Percentiles rank a stretch among this genome's conserved stretches.
Evolutionary conservation across 2,113 vertebrate species (phyloP).

Genomic region (Bubo blakistoni): DNA sequence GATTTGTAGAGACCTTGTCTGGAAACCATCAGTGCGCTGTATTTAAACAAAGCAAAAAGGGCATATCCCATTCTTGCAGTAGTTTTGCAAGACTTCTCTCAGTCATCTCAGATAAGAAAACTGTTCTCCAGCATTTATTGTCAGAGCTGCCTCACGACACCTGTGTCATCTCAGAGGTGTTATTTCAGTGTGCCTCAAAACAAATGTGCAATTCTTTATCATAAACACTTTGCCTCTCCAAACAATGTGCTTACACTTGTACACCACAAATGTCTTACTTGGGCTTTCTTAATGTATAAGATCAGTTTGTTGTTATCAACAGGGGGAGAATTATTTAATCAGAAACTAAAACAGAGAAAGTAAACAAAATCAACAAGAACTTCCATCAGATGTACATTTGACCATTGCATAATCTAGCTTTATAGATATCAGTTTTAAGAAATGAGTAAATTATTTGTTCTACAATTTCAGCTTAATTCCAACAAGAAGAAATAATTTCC

Average conservation of each 20-base stretch:
- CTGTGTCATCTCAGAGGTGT: neutral
- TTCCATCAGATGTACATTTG: neutral
- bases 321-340: neutral
- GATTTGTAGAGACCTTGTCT: neutral
- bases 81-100: neutral
- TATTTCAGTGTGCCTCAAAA: neutral
- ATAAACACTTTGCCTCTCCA: neutral
- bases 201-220: neutral
- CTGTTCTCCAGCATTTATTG: neutral
- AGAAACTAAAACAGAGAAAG: neutral
- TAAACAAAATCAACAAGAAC: neutral
- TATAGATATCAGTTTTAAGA: neutral
- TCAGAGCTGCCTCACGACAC: neutral
- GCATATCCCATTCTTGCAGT: neutral
- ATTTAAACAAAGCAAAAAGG: neutral
- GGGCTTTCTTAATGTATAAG: neutral
- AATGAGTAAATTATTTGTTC: neutral
- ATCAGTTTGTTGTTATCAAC: neutral
- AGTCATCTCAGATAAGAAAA: neutral
- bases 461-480: neutral
- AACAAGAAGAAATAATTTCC: neutral
- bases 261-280: neutral
- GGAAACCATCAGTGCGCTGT: neutral
- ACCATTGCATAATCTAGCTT: neutral
- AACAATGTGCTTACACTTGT: neutral